Base-by-base conservation (phyloP, 2,113 vertebrate species). In the Irena cyanogastra region DNA sequence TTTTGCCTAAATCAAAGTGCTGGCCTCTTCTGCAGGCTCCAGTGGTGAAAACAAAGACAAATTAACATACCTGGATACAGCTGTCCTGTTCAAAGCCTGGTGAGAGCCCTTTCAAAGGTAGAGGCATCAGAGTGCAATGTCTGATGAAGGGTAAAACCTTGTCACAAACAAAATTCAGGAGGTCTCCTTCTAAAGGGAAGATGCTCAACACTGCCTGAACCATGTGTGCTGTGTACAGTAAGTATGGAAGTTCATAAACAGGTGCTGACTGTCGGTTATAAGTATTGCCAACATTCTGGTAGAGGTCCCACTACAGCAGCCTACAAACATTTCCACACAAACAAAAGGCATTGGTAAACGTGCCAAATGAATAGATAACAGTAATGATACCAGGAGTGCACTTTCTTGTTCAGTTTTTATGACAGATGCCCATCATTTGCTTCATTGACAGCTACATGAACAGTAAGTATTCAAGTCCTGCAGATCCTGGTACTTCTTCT, bases 181-280 rank as follows among this genome's bases (percentile, higher is more conserved):
- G 13, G 5, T 59, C 30, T 63, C 35, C 63, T 66, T 75, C 65
- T 44, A 49, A 79, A 35, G 27, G 13, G 26, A 65, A 64, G 33
- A 76, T 65, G 22, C n/a, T 65, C 50, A 76, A 39, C 33, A 47
- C 35, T 35, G 33, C 27, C 35, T 28, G 27, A 76, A 49, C 21
- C 41, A 42, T 1, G 2, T 1, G 1, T 27, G 20, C 31, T 44
- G 50, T 3, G 7, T 13, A 13, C n/a, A 75, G 10, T 6, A 30
- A 50, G 35, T 11, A 61, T 33, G 8, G 8, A 69, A 59, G 42
- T 19, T 87, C 65, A 47, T 22, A 10, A 88, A n/a, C n/a, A 75
- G 81, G 42, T 70, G n/a, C 27, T 49, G 31, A 77, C 37, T 52
- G n/a, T 37, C 63, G n/a, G 17, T 63, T 61, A 12, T 13, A 39